These are phyloP conservation scores for Parthenolecanium corni DNA, from an alignment of 2,888 invertebrate genomes.

Conservation along the genomic window DNA sequence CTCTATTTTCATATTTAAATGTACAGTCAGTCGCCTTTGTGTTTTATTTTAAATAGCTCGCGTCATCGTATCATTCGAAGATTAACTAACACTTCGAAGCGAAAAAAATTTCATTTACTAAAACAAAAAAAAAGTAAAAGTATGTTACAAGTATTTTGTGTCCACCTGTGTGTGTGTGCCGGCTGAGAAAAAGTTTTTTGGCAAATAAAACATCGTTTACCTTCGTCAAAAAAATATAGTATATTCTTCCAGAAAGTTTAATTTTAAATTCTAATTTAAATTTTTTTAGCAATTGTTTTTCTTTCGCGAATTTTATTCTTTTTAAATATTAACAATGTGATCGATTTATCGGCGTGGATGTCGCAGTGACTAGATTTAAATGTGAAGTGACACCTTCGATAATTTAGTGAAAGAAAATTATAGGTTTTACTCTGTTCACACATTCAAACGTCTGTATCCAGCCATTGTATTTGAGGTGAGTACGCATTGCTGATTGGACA, in stretches of 20 bases:
- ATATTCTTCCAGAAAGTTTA: not conserved
- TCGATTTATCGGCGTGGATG: too few species aligned
- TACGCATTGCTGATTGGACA: too few species aligned
- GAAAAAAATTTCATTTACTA: too few species aligned
- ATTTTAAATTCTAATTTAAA: not conserved
- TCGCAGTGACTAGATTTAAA: too few species aligned
- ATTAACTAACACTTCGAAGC: not conserved
- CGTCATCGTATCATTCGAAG: not conserved
- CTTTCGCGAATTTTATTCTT: not conserved
- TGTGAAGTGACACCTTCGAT: too few species aligned
- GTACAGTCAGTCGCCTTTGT: constrained; percentile 8
- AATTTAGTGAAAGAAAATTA: too few species aligned
- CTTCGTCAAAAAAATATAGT: not conserved
- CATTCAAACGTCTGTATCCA: too few species aligned
- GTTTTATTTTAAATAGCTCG: constrained; percentile 21
- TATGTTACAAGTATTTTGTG: not conserved
- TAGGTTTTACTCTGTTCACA: too few species aligned
- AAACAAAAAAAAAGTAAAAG: too few species aligned
- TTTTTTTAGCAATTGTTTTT: not conserved
- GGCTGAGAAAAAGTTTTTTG: too few species aligned
- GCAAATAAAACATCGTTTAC: not conserved
- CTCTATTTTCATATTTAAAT: constrained; percentile 2
- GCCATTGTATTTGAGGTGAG: too few species aligned
- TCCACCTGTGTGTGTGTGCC: not conserved
- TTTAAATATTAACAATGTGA: too few species aligned